Conservation (phyloP, 2,888 invertebrate genomes). For the Dastarcus helophoroides region DNA sequence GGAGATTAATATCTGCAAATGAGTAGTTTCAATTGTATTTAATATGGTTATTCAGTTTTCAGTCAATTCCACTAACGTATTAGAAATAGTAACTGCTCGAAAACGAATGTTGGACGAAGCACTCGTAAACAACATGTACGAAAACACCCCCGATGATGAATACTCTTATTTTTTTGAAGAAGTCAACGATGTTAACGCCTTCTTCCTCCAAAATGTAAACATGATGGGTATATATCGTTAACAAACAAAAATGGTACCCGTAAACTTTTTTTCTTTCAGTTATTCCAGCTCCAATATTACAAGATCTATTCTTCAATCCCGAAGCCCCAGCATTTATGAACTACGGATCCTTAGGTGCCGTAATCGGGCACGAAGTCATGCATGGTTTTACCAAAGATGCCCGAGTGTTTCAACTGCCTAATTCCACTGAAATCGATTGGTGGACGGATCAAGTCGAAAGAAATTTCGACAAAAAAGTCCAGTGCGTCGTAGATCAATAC, state of each 20-base stretch:
- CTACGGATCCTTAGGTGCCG: constrained; percentile 26
- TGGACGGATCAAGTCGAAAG: constrained; percentile 18
- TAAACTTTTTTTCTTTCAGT: constrained; percentile 18
- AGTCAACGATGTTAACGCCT: constrained; percentile 6
- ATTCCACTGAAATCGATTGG: constrained; percentile 5
- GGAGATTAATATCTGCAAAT: too few species aligned
- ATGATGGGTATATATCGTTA: constrained; percentile 9
- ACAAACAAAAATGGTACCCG: not conserved
- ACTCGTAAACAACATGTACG: constrained; percentile 6
- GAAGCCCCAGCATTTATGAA: constrained; percentile 26
- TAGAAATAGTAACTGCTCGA: constrained; percentile 5
- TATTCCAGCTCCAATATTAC: constrained; percentile 22
- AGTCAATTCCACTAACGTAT: constrained; percentile 4
- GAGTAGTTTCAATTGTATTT: too few species aligned
- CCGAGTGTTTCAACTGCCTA: constrained; percentile 6
- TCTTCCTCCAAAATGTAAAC: constrained; percentile 6
- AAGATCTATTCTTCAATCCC: constrained; percentile 19
- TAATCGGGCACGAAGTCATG: constrained; percentile 27
- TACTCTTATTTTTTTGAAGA: constrained; percentile 4
- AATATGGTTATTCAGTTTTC: constrained; percentile 7
- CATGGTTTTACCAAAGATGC: constrained; percentile 17
- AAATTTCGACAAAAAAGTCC: constrained; percentile 14
- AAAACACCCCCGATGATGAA: constrained; percentile 2
- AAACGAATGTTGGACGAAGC: constrained; percentile 3
- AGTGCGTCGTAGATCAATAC: constrained; percentile 21